A percentile compares a stretch with the other conserved stretches of the same genome.
These are phyloP conservation scores for Microctenopoma lineatum DNA, from an alignment of 2,797 vertebrate genomes.

Conservation along the genomic window DNA sequence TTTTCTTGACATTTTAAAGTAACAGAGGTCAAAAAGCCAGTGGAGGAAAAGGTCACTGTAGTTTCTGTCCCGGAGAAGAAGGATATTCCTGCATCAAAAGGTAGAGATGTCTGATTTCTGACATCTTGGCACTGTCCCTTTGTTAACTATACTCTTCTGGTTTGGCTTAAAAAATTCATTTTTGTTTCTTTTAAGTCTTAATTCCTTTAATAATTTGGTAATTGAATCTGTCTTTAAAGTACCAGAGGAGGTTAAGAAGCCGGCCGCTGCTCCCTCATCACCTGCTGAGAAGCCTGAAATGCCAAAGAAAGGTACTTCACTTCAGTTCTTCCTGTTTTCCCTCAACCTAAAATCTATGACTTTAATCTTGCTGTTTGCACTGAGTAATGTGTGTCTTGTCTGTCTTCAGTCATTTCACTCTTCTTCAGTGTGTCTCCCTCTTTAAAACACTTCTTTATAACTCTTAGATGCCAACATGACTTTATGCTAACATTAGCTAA, in stretches of 20 bases:
- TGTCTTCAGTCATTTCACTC: constrained; percentile 14
- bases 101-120: constrained; percentile 66
- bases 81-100: constrained; percentile 67
- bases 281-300: constrained; percentile 49
- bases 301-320: constrained; percentile 72
- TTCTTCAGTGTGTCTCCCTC: constrained; percentile 19
- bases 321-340: constrained; percentile 12
- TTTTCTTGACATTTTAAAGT: constrained; percentile 63
- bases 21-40: constrained; percentile 72
- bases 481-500: constrained; percentile 62
- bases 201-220: constrained; percentile 21
- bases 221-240: constrained; percentile 68
- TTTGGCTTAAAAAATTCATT: background rate
- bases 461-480: constrained; percentile 11
- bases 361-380: background rate
- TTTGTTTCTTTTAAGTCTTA: background rate
- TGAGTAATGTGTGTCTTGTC: background rate
- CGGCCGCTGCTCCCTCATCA: constrained; percentile 12
- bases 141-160: background rate
- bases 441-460: constrained; percentile 33
- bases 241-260: constrained; percentile 63
- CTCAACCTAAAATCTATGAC: constrained; percentile 30
- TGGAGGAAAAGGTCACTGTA: constrained; percentile 76
- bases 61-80: constrained; percentile 74
- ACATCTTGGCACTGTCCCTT: constrained; percentile 6